phyloP scores from a whole-genome alignment of 2,113 vertebrate genomes.

The Phalacrocorax pelagicus region DNA sequence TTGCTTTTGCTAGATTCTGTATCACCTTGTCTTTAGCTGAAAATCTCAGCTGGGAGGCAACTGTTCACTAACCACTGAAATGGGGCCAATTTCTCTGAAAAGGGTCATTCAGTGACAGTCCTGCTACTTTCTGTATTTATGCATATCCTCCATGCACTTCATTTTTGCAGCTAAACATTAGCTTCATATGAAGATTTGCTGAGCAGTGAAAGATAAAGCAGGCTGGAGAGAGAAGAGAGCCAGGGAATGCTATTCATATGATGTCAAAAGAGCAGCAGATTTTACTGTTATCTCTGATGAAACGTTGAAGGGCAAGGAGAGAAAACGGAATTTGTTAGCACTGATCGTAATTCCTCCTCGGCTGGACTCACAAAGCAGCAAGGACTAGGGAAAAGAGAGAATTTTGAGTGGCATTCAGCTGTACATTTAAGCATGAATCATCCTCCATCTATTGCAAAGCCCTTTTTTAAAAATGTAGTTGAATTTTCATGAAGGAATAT shows the following conservation, averaged over 20 bases:
- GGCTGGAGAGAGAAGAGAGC: not conserved
- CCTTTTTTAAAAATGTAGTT: not conserved
- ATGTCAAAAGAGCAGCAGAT: not conserved
- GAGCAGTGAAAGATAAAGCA: not conserved
- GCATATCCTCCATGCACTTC: not conserved
- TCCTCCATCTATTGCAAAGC: conserved; percentile 7
- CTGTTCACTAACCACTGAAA: not conserved
- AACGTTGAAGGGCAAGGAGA: conserved; percentile 15
- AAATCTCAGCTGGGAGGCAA: not conserved
- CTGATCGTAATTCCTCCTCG: not conserved
- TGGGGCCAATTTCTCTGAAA: not conserved
- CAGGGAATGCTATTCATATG: not conserved
- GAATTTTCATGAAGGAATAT: conserved; percentile 40
- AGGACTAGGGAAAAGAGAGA: not conserved
- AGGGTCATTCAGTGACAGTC: not conserved
- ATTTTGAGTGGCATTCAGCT: conserved; percentile 9
- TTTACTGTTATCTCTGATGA: not conserved
- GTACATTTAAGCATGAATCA: conserved; percentile 46
- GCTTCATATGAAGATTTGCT: not conserved
- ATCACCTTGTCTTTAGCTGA: conserved; percentile 1
- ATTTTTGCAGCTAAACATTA: not conserved
- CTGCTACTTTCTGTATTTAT: not conserved
- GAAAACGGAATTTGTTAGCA: not conserved
- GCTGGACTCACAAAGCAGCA: not conserved
- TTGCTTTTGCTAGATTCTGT: not conserved